Conservation (phyloP, 1,140 invertebrate species). For the Cheumatopsyche charites region DNA sequence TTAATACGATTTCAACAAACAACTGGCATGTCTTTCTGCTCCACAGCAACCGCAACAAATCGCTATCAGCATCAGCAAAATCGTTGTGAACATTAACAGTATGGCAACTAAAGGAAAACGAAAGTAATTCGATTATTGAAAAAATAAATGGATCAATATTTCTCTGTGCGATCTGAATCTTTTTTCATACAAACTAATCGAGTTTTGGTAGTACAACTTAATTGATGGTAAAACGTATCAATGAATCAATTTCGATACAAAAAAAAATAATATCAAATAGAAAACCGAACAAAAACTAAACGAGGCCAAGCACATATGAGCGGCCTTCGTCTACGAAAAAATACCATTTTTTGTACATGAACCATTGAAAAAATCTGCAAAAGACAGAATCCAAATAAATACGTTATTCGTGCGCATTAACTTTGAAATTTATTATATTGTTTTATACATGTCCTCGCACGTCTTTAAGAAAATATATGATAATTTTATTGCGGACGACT, state of each 20-base stretch:
- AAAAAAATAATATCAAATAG: constrained; percentile 2
- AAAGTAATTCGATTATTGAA: neutral
- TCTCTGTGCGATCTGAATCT: neutral
- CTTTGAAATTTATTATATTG: too few relatives aligned
- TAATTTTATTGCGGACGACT: too few relatives aligned
- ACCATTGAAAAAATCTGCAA: neutral
- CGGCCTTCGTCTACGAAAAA: constrained; percentile 1
- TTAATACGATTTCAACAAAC: constrained; percentile 58
- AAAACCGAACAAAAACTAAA: neutral
- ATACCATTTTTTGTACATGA: neutral
- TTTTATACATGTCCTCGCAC: too few relatives aligned
- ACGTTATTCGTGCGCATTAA: too few relatives aligned
- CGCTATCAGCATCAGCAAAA: constrained; percentile 53
- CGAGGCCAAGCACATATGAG: constrained; percentile 3
- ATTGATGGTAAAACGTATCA: constrained; percentile 4
- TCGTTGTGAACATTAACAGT: constrained; percentile 52
- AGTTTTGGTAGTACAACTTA: neutral
- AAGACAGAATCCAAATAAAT: too few relatives aligned
- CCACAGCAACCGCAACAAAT: constrained; percentile 58
- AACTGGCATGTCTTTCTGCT: constrained; percentile 55
- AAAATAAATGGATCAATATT: neutral
- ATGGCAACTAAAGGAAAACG: constrained; percentile 53
- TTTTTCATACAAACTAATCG: neutral
- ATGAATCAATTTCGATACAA: constrained; percentile 16
- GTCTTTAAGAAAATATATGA: too few relatives aligned